Base-by-base conservation (phyloP, 2,797 vertebrate genomes). In the Ptychadena robeensis region DNA sequence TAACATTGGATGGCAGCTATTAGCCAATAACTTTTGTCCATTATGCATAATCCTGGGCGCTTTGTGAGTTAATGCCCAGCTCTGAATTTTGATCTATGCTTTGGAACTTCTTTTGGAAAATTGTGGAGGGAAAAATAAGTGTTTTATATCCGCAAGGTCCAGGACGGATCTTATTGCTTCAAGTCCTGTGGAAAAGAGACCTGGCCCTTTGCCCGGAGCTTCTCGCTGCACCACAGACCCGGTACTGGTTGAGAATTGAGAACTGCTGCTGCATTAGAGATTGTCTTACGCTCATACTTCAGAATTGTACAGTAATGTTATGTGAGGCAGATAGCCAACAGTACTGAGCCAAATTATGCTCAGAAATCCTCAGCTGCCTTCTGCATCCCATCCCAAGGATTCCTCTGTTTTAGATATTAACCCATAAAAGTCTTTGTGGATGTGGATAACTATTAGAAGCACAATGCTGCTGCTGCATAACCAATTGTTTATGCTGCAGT, bases 101-200 rank as follows among this genome's bases (percentile, higher is more conserved):
- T 81, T 85, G 83, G 83, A 85, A 75, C 66, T 12, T 71, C 31
- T 27, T 30, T 70, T 4, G 83, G 83, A 85, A 85, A 85, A 76
- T 70, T 74, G 64, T 48, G 34, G 48, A 57, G 48, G 48, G 65
- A 53, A 74, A 73, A 69, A 79, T 69, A 76, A 80, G 78, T 81
- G 78, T 85, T 81, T 80, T 85, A 85, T 85, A 75, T 76, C 72
- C 71, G 8, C 66, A 68, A 85, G 66, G 65, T 76, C 53, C 78
- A 81, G 83, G 77, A 80, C 63, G 71, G 82, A 80, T 85, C 77
- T 38, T 74, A 80, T 85, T 85, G 73, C 83, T 66, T 69, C 76
- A 59, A 73, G 83, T 80, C 77, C 64, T 80, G 82, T 80, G 82
- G 82, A 85, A 81, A 85, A 68, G 76, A 74, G 34, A 15, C 68